These are phyloP conservation scores for Notocelia uddmanniana DNA, from an alignment of 2,888 invertebrate species.

Conservation along the genomic window DNA sequence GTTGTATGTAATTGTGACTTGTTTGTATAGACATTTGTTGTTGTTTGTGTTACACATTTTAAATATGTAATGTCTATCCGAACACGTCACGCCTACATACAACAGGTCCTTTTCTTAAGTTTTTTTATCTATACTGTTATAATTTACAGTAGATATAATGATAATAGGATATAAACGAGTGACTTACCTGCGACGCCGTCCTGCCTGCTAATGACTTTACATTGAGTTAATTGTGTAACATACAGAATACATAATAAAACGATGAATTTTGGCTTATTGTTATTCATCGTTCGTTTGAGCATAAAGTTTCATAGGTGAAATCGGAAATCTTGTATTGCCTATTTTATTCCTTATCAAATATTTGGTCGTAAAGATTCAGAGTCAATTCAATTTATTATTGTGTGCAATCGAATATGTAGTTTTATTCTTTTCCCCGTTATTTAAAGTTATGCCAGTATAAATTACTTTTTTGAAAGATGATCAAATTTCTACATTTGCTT, in stretches of 20 bases:
- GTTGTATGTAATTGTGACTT: too few species aligned
- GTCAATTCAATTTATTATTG: constrained; percentile 36
- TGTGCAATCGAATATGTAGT: constrained; percentile 9
- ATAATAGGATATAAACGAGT: background rate
- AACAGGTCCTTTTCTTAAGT: too few species aligned
- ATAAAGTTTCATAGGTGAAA: constrained; percentile 25
- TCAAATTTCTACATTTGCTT: constrained; percentile 25
- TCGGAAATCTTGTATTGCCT: constrained; percentile 25
- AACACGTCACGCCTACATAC: too few species aligned
- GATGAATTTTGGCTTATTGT: constrained; percentile 5
- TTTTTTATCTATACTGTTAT: background rate
- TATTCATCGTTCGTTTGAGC: constrained; percentile 21
- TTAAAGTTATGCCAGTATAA: constrained; percentile 31
- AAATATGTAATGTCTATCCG: too few species aligned
- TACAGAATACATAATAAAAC: constrained; percentile 18
- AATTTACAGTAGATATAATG: too few species aligned
- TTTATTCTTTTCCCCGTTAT: constrained; percentile 23
- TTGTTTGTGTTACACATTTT: too few species aligned
- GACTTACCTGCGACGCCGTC: constrained; percentile 31
- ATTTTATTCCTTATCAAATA: constrained; percentile 37
- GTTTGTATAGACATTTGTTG: too few species aligned
- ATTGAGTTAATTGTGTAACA: constrained; percentile 20
- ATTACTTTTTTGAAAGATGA: constrained; percentile 30
- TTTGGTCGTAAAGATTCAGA: constrained; percentile 29
- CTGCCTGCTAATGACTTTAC: constrained; percentile 13